Evolutionary conservation across 2,113 vertebrate genomes (phyloP), one percentile per base, ranked within the genome.

Genomic region (Myiopsitta monachus): DNA sequence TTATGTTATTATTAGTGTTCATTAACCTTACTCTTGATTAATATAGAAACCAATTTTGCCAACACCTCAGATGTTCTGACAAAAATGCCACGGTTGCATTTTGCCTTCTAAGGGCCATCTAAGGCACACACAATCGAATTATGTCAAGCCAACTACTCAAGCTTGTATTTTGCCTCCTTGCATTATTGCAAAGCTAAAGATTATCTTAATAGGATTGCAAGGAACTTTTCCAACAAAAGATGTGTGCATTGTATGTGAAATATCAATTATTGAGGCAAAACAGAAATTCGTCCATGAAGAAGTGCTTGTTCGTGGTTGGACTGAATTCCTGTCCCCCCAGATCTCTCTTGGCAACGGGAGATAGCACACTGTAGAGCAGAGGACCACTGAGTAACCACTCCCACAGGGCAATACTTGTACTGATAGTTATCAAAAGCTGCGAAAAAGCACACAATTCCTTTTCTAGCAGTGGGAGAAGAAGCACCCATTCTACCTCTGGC

Each of bases 311-410:
- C 31, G 46, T 18, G n/a, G 52, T 21, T 52, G 47, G n/a, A 18
- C 3, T 16, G 49, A 26, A 30, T 36, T 51, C 43, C 16, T 0
- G 2, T 33, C 8, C 15, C 55, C 18, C 31, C 10, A 5, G 33
- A 30, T 11, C 6, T 46, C 46, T 31, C 27, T 49, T 24, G 16
- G 16, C 28, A 21, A 3, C 3, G 22, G 67, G 44, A 18, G 4
- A 2, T 2, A 6, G 14, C 33, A 5, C 19, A 1, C 4, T 10
- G n/a, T 3, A 23, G n/a, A 24, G 39, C 21, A 46, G 19, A 33
- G 68, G 11, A 28, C 21, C 74, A 22, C n/a, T 2, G 3, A 30
- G 52, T 18, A 24, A 36, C 31, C 43, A 4, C 33, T 30, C 22
- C 10, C 7, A 4, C 3, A 9, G 15, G 21, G 8, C n/a, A 49